Evolutionary conservation across 2,797 vertebrate genomes (phyloP), one percentile per base, ranked within the genome.

Genomic region (Poecilia wingei): DNA sequence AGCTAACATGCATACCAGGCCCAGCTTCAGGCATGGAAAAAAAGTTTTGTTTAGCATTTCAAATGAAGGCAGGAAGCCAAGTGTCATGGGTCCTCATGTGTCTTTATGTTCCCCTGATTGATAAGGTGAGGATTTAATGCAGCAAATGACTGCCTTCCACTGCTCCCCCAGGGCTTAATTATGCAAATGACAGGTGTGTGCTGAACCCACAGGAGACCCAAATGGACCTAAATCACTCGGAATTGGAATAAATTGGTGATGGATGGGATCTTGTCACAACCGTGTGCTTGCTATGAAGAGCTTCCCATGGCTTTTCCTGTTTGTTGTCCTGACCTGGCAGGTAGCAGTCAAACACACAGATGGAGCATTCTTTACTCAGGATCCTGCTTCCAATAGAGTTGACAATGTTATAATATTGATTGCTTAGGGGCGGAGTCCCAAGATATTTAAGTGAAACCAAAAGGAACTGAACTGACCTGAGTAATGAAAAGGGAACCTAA

Each of bases 161-260:
- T 88, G 89, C 89, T 66, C 89, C 90, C 92, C 87, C 82, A 74
- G 83, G 86, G 92, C 93, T 94, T 93, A 89, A 95, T 95, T 96
- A 95, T 95, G 95, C 90, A 95, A 94, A 95, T 90, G 75, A 85
- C 51, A 90, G 88, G 86, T 93, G 88, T 86, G 78, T 4, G 47
- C 43, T 3, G 36, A 85, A 91, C 90, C 92, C 92, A 83, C 90
- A 78, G 86, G 91, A 91, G 90, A 88, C 41, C 78, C 84, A 73
- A 89, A 88, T 84, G 87, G 89, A 88, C 86, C 84, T 73, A 84
- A 91, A 92, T 92, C 88, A 93, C 84, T 94, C 90, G 84, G 66
- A 87, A 92, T 88, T 85, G 88, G 93, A 94, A 92, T 91, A 87
- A 90, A 92, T 84, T 72, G 81, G 78, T 95, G 94, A 95, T 90